Evolutionary conservation across 1,140 invertebrate genomes (phyloP), one percentile per base, ranked within the genome.

Genomic region (Orchesella cincta): DNA sequence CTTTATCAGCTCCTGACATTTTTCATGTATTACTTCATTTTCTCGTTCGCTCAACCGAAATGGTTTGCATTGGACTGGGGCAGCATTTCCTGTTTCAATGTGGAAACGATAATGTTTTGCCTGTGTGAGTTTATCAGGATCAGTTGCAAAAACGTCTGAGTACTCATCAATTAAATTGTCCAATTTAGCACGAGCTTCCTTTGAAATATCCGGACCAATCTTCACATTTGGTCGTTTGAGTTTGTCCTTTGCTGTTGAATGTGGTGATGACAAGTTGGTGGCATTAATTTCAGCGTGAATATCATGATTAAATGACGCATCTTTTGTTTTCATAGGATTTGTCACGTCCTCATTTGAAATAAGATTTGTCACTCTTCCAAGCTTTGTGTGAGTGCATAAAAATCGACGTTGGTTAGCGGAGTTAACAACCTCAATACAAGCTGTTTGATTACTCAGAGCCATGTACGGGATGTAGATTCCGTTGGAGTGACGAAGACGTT

Each of bases 71-170:
- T 35, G 2, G 8, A 39, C 26, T n/a, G 71, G 71, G 2, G 3
- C 18, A 14, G 39, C 1, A 46, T 14, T 51, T 39, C 71, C 71
- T 8, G 71, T 73, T 26, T 73, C 71, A 39, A 73, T 73, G 26
- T 73, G 35, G 36, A 73, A 73, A n/a, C 46, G 2, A 31, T 67
- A 67, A n/a, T 67, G 8, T 67, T 67, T 67, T 2, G 33, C 29
- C n/a, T 67, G 62, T 12, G 8, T 33, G 8, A 67, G 31, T 67
- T 67, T 67, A 33, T 67, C 23, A 1, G 62, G 62, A 31, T 67
- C 31, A 3, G 3, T 31, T n/a, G 62, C 26, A 31, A 67, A 67
- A 67, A 8, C 5, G 33, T 67, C 28, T 3, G 5, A 14, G n/a
- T 31, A 67, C 2, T 67, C 33, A 29, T 3, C 5, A 16, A 67